Conservation (phyloP, 2,888 invertebrate species). For the Melanostoma scalare region DNA sequence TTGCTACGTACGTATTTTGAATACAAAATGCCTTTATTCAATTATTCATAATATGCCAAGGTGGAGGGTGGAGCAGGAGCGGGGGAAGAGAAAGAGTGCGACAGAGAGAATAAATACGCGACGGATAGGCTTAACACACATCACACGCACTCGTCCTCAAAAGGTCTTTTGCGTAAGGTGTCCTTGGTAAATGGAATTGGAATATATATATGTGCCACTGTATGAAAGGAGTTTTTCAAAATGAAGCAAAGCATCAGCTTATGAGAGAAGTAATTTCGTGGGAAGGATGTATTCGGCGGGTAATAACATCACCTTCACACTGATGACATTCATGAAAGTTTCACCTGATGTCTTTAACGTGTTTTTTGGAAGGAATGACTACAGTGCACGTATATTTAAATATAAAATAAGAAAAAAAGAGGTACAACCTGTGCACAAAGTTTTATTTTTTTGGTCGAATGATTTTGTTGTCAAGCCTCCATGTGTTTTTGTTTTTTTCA, state of each 20-base stretch:
- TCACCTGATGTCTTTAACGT: constrained; percentile 50
- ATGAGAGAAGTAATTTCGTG: neutral
- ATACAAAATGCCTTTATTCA: constrained; percentile 66
- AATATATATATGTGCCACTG: neutral
- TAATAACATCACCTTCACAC: constrained; percentile 38
- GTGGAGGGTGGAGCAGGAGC: neutral
- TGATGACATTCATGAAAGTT: constrained; percentile 58
- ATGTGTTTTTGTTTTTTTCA: too few species aligned
- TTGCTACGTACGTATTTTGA: constrained; percentile 57
- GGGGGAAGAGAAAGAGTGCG: neutral
- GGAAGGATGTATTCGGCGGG: constrained; percentile 12
- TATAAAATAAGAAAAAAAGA: neutral
- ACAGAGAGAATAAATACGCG: too few species aligned
- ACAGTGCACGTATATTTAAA: constrained; percentile 9
- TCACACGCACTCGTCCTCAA: too few species aligned
- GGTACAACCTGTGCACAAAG: too few species aligned
- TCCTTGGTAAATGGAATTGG: neutral
- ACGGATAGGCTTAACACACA: too few species aligned
- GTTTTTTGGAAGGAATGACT: constrained; percentile 21
- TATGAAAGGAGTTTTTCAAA: neutral
- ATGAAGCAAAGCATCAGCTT: neutral
- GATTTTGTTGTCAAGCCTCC: too few species aligned
- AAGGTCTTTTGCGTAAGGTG: too few species aligned
- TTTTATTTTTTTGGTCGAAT: too few species aligned
- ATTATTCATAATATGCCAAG: constrained; percentile 56